Base-by-base conservation (phyloP, 2,888 invertebrate species). In the Tromatobia lineatoria region DNA sequence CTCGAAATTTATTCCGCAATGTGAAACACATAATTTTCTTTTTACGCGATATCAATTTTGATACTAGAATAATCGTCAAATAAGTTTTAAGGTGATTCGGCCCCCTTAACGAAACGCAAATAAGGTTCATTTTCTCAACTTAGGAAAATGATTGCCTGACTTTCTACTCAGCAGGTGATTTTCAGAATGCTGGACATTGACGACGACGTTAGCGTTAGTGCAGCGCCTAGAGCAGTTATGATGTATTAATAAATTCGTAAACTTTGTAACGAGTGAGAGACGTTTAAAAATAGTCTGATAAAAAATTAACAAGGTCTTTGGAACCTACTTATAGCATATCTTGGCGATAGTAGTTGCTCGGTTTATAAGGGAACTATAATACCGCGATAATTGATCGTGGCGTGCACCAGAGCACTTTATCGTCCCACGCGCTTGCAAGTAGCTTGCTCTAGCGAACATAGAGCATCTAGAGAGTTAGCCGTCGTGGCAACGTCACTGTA, bases 351-450 rank as follows among this genome's bases (percentile, higher is more conserved):
- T 71, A 25, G 25, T 59, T 80, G 57, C 74, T 64, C 70, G 59
- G 38, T 66, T 66, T 66, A 66, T 74, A 81, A 78, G 78, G 50
- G 78, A 84, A 84, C 81, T 78, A 81, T 81, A 84, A 84, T 84
- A 78, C 78, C 84, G 74, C 78, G 81, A 84, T 84, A 84, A 84
- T 84, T 84, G 84, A 84, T 84, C 81, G 59, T 81, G 84, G 84
- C 84, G 84, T 84, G 84, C 78, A 84, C 81, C 70, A 66, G 84
- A 59, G 81, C 71, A 81, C 81, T 84, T 84, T 66, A 81, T 57
- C 84, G 78, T 78, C 84, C 81, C 84, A 84, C 78, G 78, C 71
- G 64, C 67, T 71, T 78, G 78, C 74, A 69, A 82, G 82, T 73
- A 73, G 67, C 80, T 47, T 71, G 76, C 71, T 78, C 83, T 59